Evolutionary conservation across 1,140 invertebrate species (phyloP).

Genomic region (Phymorhynchus buccinoides): DNA sequence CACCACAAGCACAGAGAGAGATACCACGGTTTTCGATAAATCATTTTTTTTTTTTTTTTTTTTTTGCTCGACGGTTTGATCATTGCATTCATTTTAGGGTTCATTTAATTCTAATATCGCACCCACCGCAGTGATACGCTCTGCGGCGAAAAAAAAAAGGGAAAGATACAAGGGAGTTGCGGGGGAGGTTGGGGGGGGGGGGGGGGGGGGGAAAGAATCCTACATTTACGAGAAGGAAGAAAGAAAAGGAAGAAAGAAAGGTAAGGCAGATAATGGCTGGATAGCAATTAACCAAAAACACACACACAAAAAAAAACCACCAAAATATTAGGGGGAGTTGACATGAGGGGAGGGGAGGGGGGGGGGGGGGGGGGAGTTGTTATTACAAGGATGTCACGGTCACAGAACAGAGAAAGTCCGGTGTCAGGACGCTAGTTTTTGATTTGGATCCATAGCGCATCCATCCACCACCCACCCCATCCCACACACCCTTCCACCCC

Average conservation of each 20-base stretch:
- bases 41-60: no score
- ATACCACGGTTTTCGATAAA: slow-evolving; percentile 43
- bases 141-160: neutral
- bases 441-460: neutral
- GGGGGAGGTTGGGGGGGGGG: neutral
- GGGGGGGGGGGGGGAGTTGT: neutral
- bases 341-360: neutral
- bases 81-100: slow-evolving; percentile 50
- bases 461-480: neutral
- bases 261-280: no score
- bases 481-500: no score
- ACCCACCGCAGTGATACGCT: slow-evolving; percentile 6
- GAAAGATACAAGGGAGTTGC: neutral
- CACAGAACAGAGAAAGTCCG: neutral
- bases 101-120: slow-evolving; percentile 48
- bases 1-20: slow-evolving; percentile 35
- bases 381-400: neutral
- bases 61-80: slow-evolving; percentile 43
- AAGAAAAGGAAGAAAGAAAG: neutral
- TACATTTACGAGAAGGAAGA: neutral
- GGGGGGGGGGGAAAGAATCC: neutral
- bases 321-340: neutral
- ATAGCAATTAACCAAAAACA: no score
- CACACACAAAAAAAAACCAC: no score
- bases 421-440: neutral